Evolutionary conservation across 2,797 vertebrate genomes (phyloP), one percentile per base, ranked within the genome.

Genomic region (Xenopus petersii): DNA sequence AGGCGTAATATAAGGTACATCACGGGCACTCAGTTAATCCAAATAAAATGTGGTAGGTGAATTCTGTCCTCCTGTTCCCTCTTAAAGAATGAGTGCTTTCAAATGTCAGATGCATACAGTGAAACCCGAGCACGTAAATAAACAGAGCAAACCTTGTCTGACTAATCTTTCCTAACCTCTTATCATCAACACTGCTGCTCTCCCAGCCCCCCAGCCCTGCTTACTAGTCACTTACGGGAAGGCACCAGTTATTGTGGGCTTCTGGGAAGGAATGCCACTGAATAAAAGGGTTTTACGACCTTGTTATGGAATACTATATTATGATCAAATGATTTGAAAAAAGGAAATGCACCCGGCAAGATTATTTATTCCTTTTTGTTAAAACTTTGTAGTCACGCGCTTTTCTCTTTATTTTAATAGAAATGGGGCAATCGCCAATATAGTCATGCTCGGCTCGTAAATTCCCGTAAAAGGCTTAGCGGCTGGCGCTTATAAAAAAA

Each of bases 261-360:
- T 79, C 71, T 79, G 76, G 76, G 71, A 79, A 79, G 76, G 76
- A 74, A 79, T 79, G 74, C 76, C 61, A 70, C 66, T 51, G 48
- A 68, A 78, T 73, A 63, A 78, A 77, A 73, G 21, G 36, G 17
- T 46, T 77, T 77, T 77, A 73, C 68, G 70, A 66, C 26, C 30
- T 48, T 61, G 69, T 60, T 79, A 65, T 63, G 64, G 66, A 73
- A 36, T 24, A 15, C 58, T 58, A 62, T 56, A 63, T 56, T 58
- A 55, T 63, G 17, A 21, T 56, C 70, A 67, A 56, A 67, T 72
- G 75, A 54, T 33, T 15, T 47, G n/a, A 42, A 56, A 54, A 17
- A 54, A 17, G 46, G 42, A 61, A 67, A 30, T 70, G 7, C 54
- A 16, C 48, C 6, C 54, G n/a, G 9, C 6, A 60, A 60, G 58